Evolutionary conservation across 2,113 vertebrate genomes (phyloP), one percentile per base, ranked within the genome.

Genomic region (Hippoglossus stenolepis): DNA sequence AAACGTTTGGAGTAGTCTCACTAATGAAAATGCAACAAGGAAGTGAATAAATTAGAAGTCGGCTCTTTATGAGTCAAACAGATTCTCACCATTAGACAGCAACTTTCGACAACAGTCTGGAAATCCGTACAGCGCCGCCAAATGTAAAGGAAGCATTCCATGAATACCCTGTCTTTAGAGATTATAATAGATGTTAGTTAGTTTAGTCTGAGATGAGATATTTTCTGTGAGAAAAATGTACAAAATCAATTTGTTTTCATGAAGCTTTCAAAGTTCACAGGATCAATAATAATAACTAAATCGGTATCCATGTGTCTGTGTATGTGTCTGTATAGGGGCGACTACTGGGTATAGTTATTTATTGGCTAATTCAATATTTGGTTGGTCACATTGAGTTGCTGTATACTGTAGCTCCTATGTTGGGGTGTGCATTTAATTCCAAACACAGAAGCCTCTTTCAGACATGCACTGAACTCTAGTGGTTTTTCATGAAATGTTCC

Each of bases 91-190:
- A 93, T 97, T 96, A 89, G 96, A 97, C 85, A 98, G 95, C 79
- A 99, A 95, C 95, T 98, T 98, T 90, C 96, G 96, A 90, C 97
- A 98, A 94, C 97, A 98, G 94, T 98, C 97, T 88, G 97, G 96
- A 92, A 97, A 98, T 83, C 97, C 96, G 15, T 96, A 96, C 70
- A 98, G 96, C 43, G 96, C 96, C 5, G 97, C 96, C 91, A 99
- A 93, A 94, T 98, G 97, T 86, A 98, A 92, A 7, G 97, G 96
- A 88, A 97, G 97, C 97, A 98, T 99, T 87, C 97, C 96, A 53
- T 97, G 94, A 92, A 97, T 95, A 65, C 96, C 96, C 81, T 95
- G 96, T 93, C 97, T 99, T 79, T 4, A 85, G 24, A 90, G 3
- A 77, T n/a, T 20, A 78, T 5, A 40, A 70, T 5, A 78, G 17